Conservation (phyloP, 2,888 invertebrate species). For the Allygus modestus region DNA sequence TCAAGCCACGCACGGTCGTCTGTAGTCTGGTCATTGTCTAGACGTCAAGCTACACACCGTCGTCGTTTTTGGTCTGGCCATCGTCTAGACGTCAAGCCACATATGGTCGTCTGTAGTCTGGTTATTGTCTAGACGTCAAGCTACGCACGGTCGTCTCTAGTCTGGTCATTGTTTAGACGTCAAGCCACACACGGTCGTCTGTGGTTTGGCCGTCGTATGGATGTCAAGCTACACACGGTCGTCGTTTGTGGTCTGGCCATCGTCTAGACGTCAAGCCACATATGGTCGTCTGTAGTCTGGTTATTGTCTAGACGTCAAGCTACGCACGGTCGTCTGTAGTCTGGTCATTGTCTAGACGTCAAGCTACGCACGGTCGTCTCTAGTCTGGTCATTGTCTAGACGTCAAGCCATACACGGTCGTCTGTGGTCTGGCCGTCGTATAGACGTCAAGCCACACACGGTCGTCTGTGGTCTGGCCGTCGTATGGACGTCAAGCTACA, state of each 20-base stretch:
- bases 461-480: no score
- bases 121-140: neutral
- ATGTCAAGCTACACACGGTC: neutral
- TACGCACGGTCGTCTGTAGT: neutral
- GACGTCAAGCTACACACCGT: no score
- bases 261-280: constrained; percentile 5
- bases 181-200: no score
- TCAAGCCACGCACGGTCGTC: neutral
- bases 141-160: neutral
- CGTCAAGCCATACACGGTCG: no score
- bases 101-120: no score
- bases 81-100: neutral
- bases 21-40: neutral
- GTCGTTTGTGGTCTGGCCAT: no score
- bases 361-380: neutral
- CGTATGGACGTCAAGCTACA: neutral
- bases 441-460: neutral
- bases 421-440: neutral
- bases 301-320: neutral
- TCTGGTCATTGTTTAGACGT: neutral
- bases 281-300: no score
- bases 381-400: neutral
- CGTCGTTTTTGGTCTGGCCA: neutral
- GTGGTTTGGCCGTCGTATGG: neutral
- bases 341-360: no score